Conservation (phyloP, 2,113 vertebrate genomes). For the Grallaria varia region DNA sequence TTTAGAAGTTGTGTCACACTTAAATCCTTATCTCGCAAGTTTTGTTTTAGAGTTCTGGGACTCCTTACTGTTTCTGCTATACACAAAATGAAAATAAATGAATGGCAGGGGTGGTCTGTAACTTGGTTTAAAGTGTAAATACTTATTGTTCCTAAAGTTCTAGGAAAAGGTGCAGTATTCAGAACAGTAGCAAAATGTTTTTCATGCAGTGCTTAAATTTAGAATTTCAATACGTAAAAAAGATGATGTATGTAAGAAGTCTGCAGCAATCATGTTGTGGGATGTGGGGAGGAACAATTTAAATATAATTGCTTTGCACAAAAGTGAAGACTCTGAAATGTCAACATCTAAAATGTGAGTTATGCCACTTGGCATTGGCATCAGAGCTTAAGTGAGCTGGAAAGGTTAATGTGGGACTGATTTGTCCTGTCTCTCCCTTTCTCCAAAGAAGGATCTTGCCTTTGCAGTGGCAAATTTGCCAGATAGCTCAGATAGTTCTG, state of each 20-base stretch:
- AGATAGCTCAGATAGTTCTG: neutral
- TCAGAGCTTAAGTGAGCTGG: neutral
- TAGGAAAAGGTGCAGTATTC: neutral
- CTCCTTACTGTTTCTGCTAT: neutral
- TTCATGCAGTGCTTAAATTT: neutral
- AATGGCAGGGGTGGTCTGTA: neutral
- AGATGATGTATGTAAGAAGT: neutral
- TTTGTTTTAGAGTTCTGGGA: neutral
- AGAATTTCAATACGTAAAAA: neutral
- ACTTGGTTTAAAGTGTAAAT: neutral
- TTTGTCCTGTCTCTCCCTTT: neutral
- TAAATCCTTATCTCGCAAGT: neutral
- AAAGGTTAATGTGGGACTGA: neutral
- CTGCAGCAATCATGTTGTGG: neutral
- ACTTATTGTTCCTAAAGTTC: neutral
- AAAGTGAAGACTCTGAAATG: neutral
- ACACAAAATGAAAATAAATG: neutral
- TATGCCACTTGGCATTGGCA: neutral
- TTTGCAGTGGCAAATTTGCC: neutral
- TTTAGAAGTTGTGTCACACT: neutral
- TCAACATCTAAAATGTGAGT: neutral
- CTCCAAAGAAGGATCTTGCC: neutral
- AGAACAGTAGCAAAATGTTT: neutral
- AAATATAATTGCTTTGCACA: neutral
- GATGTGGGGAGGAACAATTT: neutral